These are phyloP conservation scores for Podabrus alpinus DNA, from an alignment of 2,888 invertebrate genomes.

Conservation along the genomic window DNA sequence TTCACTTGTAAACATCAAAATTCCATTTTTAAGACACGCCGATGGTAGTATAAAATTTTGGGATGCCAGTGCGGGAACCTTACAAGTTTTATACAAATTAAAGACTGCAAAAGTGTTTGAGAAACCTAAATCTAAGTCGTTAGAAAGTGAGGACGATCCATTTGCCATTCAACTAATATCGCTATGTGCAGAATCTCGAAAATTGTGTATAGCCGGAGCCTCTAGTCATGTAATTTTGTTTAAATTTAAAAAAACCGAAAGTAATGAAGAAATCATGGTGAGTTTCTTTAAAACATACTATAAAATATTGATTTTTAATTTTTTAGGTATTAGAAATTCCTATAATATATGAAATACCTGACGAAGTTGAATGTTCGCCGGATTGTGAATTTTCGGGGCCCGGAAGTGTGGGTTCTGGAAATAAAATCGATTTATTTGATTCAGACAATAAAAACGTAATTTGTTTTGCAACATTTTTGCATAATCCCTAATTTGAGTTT, in stretches of 20 bases:
- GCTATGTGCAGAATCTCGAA: conserved; percentile 91
- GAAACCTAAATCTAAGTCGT: conserved; percentile 67
- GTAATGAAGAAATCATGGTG: conserved; percentile 79
- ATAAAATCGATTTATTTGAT: conserved; percentile 51
- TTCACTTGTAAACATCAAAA: not conserved
- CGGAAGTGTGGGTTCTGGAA: conserved; percentile 51
- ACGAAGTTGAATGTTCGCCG: conserved; percentile 79
- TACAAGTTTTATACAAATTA: conserved; percentile 96
- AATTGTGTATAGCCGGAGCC: conserved; percentile 87
- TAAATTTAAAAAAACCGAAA: conserved; percentile 92
- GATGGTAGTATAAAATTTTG: conserved; percentile 99
- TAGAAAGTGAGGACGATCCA: conserved; percentile 80
- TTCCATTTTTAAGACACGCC: conserved; percentile 74
- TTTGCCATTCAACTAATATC: conserved; percentile 88
- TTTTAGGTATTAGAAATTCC: conserved; percentile 82
- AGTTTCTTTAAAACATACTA: conserved; percentile 42
- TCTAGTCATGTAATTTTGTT: conserved; percentile 94
- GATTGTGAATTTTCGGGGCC: conserved; percentile 71
- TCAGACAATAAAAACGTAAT: conserved; percentile 59
- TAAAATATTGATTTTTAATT: not conserved
- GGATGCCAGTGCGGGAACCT: conserved; percentile 95
- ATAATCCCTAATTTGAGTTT: not conserved
- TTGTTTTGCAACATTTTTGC: not conserved
- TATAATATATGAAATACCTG: conserved; percentile 79
- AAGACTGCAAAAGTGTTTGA: conserved; percentile 94